A percentile compares a stretch with the other conserved stretches of the same genome.
phyloP scores from a whole-genome alignment of 2,888 invertebrate species.

The Gnatocerus cornutus region DNA sequence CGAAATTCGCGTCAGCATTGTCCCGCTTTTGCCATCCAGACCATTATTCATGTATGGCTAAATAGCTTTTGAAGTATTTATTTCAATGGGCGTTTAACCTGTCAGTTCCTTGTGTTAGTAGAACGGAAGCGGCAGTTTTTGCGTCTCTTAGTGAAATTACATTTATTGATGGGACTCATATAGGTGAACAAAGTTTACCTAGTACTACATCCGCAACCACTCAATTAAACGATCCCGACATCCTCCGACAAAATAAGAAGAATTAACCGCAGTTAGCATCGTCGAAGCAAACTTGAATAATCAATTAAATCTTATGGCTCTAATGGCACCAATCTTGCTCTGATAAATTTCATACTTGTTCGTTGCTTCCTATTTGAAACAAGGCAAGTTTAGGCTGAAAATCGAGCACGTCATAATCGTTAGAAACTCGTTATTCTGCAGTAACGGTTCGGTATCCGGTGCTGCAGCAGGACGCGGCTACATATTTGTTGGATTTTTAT shows the following conservation, averaged over 20 bases:
- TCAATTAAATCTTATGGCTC: conserved; percentile 42
- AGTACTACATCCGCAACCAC: conserved; percentile 16
- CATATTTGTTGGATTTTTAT: conserved; percentile 49
- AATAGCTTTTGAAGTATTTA: conserved; percentile 4
- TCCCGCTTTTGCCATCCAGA: too few species aligned
- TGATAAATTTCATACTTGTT: conserved; percentile 45
- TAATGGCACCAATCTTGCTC: conserved; percentile 28
- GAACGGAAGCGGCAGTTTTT: conserved; percentile 25
- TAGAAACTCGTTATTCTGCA: conserved; percentile 56
- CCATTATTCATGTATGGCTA: too few species aligned
- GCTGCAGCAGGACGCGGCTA: conserved; percentile 48
- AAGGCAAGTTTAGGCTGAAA: conserved; percentile 51
- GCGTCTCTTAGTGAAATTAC: conserved; percentile 23
- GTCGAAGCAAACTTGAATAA: conserved; percentile 32
- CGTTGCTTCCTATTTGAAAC: conserved; percentile 17
- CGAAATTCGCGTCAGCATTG: too few species aligned
- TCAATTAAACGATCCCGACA: conserved; percentile 1
- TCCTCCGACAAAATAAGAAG: conserved; percentile 19
- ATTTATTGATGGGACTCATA: conserved; percentile 14
- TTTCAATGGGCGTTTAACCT: conserved; percentile 20
- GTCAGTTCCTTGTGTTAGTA: conserved; percentile 10
- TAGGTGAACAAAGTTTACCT: conserved; percentile 18
- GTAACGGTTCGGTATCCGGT: conserved; percentile 57
- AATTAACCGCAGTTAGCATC: conserved; percentile 31
- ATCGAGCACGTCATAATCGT: conserved; percentile 55